Conservation (phyloP, 2,113 vertebrate genomes). For the Plestiodon gilberti region DNA sequence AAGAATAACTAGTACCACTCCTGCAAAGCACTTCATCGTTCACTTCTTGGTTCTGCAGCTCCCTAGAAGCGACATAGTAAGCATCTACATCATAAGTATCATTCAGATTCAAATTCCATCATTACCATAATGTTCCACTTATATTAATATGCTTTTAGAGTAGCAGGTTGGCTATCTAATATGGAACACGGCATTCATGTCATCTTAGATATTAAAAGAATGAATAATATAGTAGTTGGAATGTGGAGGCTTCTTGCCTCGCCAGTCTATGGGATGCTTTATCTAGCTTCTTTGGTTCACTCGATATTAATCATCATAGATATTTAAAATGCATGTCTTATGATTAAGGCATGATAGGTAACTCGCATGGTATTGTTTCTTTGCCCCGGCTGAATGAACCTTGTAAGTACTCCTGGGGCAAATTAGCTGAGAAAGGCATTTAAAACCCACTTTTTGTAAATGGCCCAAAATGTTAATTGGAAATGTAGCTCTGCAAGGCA, state of each 20-base stretch:
- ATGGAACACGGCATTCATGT: conserved; percentile 38
- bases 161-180: conserved; percentile 50
- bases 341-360: background rate
- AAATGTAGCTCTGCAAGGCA: conserved; percentile 40
- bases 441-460: conserved; percentile 57
- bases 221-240: conserved; percentile 50
- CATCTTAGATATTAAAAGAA: conserved; percentile 48
- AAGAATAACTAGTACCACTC: background rate
- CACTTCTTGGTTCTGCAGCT: background rate
- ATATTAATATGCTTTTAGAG: conserved; percentile 40
- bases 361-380: conserved; percentile 22
- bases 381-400: conserved; percentile 19
- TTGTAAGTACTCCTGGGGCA: conserved; percentile 41
- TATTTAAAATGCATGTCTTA: background rate
- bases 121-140: conserved; percentile 18
- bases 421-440: conserved; percentile 58
- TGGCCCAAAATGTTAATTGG: conserved; percentile 36
- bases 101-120: conserved; percentile 36
- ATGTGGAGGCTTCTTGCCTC: conserved; percentile 44
- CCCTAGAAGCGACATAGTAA: background rate
- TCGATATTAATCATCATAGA: background rate
- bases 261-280: background rate
- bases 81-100: background rate
- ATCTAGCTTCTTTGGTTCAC: background rate
- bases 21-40: background rate